Evolutionary conservation across 2,888 invertebrate species (phyloP), one percentile per base, ranked within the genome.

Genomic region (Mesopsocus fuscifrons): DNA sequence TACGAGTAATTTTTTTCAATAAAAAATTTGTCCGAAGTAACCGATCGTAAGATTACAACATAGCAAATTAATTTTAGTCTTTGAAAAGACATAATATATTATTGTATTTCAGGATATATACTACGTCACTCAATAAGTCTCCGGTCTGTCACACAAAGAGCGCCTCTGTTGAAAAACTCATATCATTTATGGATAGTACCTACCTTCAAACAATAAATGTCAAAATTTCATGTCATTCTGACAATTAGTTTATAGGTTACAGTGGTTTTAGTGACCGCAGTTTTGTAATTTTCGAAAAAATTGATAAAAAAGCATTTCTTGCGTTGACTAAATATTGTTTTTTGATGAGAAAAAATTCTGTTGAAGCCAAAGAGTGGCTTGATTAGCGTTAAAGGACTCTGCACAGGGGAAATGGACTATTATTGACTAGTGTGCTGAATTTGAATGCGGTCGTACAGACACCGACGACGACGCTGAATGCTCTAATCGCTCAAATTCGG

Each of bases 391-490:
- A 26, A 9, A 6, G 26, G 26, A 26, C 26, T 26, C 26, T 26
- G 26, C 26, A 26, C 26, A 6, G 11, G 26, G 26, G 11, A 26
- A 26, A 26, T 26, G 8, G 11, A 26, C 26, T 11, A 11, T 26
- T 9, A 11, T 9, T 6, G 11, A 26, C 6, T 26, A 11, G 26
- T 26, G 6, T 26, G 26, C 26, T 26, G 11, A 26, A 26, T 26
- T 26, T 26, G 11, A 26, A 26, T 11, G 26, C 6, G 26, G 26
- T 11, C 8, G 11, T 9, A 26, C 11, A 11, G 11, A 11, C 26
- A 26, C 26, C 26, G 26, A 26, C 8, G 26, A 26, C 26, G 26
- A 65, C 46, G 64, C n/a, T n/a, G n/a, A 60, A 22, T 26, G 20
- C 21, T 43, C 40, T 44, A 49, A 49, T 42, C 43, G 46, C 41